Percentiles rank a stretch among this genome's conserved stretches.
Conservation (phyloP, 2,113 vertebrate genomes). For the Cryptotis parvus region DNA sequence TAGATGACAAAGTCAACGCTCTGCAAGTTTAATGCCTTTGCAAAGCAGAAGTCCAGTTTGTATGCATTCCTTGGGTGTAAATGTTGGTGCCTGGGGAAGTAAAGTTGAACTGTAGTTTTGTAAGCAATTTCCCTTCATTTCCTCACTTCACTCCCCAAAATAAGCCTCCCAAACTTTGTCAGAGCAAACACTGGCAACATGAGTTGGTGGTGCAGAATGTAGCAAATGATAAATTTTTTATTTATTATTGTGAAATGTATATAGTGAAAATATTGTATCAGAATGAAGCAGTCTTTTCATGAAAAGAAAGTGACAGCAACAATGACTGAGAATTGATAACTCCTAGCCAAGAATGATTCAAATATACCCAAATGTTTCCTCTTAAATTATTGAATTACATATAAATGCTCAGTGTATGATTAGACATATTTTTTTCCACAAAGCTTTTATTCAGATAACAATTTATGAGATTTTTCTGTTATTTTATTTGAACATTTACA, state of each 20-base stretch:
- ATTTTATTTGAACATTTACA: slow-evolving; percentile 14
- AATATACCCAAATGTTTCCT: slow-evolving; percentile 25
- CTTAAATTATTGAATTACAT: background rate
- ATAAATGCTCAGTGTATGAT: background rate
- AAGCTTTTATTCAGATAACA: background rate
- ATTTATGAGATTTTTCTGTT: background rate
- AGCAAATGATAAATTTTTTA: background rate
- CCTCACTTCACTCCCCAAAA: slow-evolving; percentile 79
- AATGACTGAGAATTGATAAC: background rate
- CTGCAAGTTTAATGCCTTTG: slow-evolving; percentile 81
- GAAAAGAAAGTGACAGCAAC: background rate
- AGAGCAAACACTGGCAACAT: slow-evolving; percentile 42
- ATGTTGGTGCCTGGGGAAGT: slow-evolving; percentile 78
- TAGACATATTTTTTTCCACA: background rate
- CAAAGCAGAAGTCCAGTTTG: slow-evolving; percentile 81
- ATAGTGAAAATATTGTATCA: slow-evolving; percentile 7
- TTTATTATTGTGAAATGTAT: background rate
- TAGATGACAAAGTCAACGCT: slow-evolving; percentile 80
- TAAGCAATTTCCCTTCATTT: slow-evolving; percentile 83
- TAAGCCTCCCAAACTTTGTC: slow-evolving; percentile 80
- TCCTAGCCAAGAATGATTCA: background rate
- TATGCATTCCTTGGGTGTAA: slow-evolving; percentile 74
- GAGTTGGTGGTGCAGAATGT: background rate
- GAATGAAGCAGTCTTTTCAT: background rate
- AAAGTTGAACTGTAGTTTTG: slow-evolving; percentile 83